Base-by-base conservation (phyloP, 2,888 invertebrate species). In the Apodemia hepburni region DNA sequence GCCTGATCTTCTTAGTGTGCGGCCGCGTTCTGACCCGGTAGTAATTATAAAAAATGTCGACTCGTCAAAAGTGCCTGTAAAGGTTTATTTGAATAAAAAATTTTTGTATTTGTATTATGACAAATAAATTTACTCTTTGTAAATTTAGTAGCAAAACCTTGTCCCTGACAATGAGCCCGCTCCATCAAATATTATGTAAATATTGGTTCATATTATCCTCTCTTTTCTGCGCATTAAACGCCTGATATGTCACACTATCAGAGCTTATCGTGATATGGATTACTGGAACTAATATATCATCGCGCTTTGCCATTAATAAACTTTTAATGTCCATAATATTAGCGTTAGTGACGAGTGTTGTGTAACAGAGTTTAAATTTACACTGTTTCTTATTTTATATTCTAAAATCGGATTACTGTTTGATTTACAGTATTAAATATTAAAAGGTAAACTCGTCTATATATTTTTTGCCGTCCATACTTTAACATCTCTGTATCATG, bases 131-230 rank as follows among this genome's bases (percentile, higher is more conserved):
- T 38, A 11, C 3, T 11, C 8, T 38, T 38, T 45, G n/a, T 45
- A n/a, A n/a, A n/a, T 45, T 47, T 47, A 47, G n/a, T 17, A 17
- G 17, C 17, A 42, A 22, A 58, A 47, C 82, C 80, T 85, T 80
- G 82, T 68, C 80, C 81, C 69, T 84, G 82, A 83, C 83, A 82
- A 79, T 73, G 65, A 57, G 27, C n/a, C 15, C 80, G 78, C 70
- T 81, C 82, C 74, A 84, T 84, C 83, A 82, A 73, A 71, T 66
- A 66, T 38, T 35, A 62, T 58, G 47, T 47, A 15, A 68, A 62
- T 87, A 78, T 86, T 84, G 83, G 76, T 72, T 60, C 66, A 78
- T 74, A 71, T 81, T 82, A 85, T 84, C 83, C 75, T 68, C 74
- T 75, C 68, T 73, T 68, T 65, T 29, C 64, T 62, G 59, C 64